Conservation (phyloP, 2,113 vertebrate genomes). For the Rhombomys opimus region DNA sequence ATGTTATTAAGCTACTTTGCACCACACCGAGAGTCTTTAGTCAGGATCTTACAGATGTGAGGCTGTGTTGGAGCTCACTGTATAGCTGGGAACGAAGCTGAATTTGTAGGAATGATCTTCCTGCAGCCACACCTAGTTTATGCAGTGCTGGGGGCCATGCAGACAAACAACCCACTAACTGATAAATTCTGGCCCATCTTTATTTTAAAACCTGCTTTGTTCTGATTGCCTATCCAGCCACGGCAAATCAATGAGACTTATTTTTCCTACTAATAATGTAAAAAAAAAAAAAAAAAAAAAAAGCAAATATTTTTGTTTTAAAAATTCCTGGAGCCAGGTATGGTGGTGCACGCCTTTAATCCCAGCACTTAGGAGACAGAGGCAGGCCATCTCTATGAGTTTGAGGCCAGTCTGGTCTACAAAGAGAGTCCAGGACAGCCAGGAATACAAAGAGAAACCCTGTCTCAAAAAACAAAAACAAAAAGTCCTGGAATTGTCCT, state of each 20-base stretch:
- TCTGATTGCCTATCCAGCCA: not conserved
- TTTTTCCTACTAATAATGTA: not conserved
- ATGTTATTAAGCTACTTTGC: not conserved
- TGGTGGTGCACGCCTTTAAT: too few species aligned
- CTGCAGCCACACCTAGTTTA: not conserved
- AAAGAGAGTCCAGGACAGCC: too few species aligned
- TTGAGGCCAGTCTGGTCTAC: too few species aligned
- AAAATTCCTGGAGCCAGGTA: not conserved
- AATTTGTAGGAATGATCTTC: not conserved
- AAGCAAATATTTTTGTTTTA: not conserved
- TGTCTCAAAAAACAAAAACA: too few species aligned
- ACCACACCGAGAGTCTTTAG: not conserved
- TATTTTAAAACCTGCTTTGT: conserved; percentile 40
- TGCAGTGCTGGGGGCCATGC: not conserved
- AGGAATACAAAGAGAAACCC: too few species aligned
- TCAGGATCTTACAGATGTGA: not conserved
- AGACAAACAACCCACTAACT: not conserved
- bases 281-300: not conserved
- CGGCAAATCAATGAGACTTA: not conserved
- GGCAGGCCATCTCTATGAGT: too few species aligned
- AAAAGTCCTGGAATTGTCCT: not conserved
- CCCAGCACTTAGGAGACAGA: too few species aligned
- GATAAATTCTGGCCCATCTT: not conserved
- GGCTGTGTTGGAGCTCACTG: not conserved
- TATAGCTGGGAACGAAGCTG: not conserved